phyloP scores from a whole-genome alignment of 2,797 vertebrate genomes.

The Rousettus madagascariensis region DNA sequence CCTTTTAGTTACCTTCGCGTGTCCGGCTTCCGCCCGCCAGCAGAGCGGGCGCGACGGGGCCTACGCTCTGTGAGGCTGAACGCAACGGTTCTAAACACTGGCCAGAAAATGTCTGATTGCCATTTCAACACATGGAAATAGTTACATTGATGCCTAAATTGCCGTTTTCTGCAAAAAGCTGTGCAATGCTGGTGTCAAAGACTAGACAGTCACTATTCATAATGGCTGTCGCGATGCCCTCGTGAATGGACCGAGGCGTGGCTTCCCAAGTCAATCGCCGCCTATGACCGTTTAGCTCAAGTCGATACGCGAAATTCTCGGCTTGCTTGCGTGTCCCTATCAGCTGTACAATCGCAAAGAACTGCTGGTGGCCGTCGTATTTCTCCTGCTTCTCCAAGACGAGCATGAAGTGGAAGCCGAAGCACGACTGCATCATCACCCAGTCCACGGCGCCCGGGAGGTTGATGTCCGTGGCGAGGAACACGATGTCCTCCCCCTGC shows the following conservation, averaged over 20 bases:
- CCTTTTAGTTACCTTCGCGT: slow-evolving; percentile 85
- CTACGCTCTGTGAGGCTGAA: slow-evolving; percentile 83
- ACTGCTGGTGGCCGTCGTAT: slow-evolving; percentile 95
- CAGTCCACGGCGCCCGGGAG: slow-evolving; percentile 98
- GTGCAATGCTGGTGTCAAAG: slow-evolving; percentile 96
- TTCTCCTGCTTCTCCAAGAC: slow-evolving; percentile 97
- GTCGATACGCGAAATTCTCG: slow-evolving; percentile 95
- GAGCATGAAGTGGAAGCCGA: slow-evolving; percentile 98
- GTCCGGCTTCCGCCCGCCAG: slow-evolving; percentile 79
- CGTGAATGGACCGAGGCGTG: slow-evolving; percentile 94
- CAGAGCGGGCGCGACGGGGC: slow-evolving; percentile 80
- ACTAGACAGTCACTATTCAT: slow-evolving; percentile 98
- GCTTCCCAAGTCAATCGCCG: slow-evolving; percentile 97
- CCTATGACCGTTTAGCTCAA: slow-evolving; percentile 94
- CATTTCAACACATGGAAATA: slow-evolving; percentile 95
- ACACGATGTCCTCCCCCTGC: slow-evolving; percentile 98
- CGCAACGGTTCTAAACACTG: slow-evolving; percentile 85
- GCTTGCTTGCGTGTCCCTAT: slow-evolving; percentile 96
- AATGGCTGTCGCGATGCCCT: slow-evolving; percentile 95
- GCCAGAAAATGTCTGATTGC: slow-evolving; percentile 84
- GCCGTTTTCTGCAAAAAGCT: slow-evolving; percentile 96
- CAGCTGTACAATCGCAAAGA: slow-evolving; percentile 96
- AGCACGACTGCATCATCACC: slow-evolving; percentile 99
- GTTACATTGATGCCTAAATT: slow-evolving; percentile 97
- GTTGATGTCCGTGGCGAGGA: slow-evolving; percentile 98